phyloP scores from a whole-genome alignment of 2,888 invertebrate species.

The Prosopocoilus inquinatus region DNA sequence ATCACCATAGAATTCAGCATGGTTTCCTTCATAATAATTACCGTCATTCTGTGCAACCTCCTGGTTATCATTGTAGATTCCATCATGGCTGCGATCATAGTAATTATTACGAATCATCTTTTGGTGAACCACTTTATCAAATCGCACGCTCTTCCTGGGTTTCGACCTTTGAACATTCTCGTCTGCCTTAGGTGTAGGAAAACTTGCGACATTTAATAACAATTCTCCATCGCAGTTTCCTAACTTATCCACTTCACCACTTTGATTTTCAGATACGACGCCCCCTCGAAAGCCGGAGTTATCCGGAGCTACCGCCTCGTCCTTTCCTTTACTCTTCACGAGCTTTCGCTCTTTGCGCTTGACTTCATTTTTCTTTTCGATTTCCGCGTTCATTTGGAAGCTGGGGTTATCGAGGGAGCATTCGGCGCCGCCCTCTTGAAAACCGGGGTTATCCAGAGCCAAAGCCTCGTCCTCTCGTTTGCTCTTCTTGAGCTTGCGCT shows the following conservation, averaged over 20 bases:
- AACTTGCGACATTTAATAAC: constrained; percentile 23
- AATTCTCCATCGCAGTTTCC: constrained; percentile 18
- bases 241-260: too few species aligned
- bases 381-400: too few species aligned
- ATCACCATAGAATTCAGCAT: too few species aligned
- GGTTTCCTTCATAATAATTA: too few species aligned
- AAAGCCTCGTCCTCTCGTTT: constrained; percentile 18
- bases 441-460: constrained; percentile 24
- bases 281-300: constrained; percentile 17
- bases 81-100: too few species aligned
- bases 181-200: constrained; percentile 14
- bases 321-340: constrained; percentile 2
- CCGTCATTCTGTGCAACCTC: too few species aligned
- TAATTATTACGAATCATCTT: too few species aligned
- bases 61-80: too few species aligned
- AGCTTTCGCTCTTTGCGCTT: background rate
- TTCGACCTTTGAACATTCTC: constrained; percentile 5
- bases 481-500: constrained; percentile 20
- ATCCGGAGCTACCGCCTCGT: constrained; percentile 6
- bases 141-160: constrained; percentile 32
- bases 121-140: constrained; percentile 34
- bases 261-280: background rate
- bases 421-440: constrained; percentile 13
- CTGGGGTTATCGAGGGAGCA: background rate
- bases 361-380: too few species aligned